Conservation (phyloP, 2,888 invertebrate genomes). For the Metallyticus violacea region DNA sequence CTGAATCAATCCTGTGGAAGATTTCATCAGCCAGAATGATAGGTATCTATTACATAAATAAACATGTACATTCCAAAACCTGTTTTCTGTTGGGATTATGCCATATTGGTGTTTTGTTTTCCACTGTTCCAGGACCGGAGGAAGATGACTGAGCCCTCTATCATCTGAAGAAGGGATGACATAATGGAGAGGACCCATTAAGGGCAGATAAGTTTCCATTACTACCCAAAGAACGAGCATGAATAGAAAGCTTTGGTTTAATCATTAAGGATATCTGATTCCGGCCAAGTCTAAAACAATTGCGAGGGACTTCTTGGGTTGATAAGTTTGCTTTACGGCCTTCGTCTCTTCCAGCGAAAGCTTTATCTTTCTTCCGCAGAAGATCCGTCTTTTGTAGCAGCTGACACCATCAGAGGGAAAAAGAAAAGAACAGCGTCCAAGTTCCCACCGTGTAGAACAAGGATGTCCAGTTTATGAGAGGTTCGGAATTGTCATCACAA, state of each 20-base stretch:
- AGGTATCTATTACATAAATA: not conserved
- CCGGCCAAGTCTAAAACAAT: no score
- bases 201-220: not conserved
- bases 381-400: not conserved
- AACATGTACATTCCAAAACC: not conserved
- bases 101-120: not conserved
- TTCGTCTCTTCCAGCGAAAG: no score
- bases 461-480: not conserved
- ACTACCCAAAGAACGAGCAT: not conserved
- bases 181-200: not conserved
- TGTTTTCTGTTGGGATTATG: not conserved
- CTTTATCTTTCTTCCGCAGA: not conserved
- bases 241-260: no score
- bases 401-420: not conserved
- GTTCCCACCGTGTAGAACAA: not conserved
- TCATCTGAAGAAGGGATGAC: not conserved
- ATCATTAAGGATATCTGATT: not conserved
- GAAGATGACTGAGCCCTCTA: not conserved
- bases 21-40: not conserved
- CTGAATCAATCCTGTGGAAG: no score
- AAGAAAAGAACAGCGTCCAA: not conserved
- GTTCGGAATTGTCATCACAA: not conserved
- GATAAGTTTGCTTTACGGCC: not conserved
- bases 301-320: not conserved
- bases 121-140: not conserved